Evolutionary conservation across 2,113 vertebrate species (phyloP).

Genomic region (Uria aalge): DNA sequence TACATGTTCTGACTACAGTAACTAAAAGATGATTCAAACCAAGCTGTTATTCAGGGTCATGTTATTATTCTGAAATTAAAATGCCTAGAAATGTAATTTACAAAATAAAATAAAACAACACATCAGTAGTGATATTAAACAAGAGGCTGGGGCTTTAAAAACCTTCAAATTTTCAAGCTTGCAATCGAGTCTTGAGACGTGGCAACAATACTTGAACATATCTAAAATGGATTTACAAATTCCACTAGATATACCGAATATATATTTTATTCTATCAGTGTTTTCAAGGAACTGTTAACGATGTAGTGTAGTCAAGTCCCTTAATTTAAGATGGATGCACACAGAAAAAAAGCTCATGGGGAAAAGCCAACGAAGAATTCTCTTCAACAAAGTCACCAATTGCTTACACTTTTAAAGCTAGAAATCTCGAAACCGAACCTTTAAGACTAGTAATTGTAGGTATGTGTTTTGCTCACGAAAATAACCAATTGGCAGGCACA

Average conservation of each 20-base stretch:
- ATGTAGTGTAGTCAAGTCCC: not conserved
- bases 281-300: not conserved
- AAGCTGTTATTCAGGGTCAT: not conserved
- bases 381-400: not conserved
- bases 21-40: not conserved
- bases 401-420: not conserved
- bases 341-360: not conserved
- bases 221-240: not conserved
- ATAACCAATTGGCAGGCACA: not conserved
- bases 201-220: not conserved
- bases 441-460: not conserved
- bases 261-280: not conserved
- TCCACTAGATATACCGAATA: not conserved
- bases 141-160: not conserved
- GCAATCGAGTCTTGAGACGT: not conserved
- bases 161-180: not conserved
- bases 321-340: not conserved
- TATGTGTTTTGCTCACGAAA: not conserved
- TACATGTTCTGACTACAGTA: not conserved
- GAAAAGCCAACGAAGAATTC: not conserved
- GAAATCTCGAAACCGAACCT: not conserved
- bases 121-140: not conserved
- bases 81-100: not conserved
- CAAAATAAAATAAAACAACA: not conserved
- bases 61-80: not conserved